Conservation (phyloP, 2,113 vertebrate genomes). For the Solea senegalensis region DNA sequence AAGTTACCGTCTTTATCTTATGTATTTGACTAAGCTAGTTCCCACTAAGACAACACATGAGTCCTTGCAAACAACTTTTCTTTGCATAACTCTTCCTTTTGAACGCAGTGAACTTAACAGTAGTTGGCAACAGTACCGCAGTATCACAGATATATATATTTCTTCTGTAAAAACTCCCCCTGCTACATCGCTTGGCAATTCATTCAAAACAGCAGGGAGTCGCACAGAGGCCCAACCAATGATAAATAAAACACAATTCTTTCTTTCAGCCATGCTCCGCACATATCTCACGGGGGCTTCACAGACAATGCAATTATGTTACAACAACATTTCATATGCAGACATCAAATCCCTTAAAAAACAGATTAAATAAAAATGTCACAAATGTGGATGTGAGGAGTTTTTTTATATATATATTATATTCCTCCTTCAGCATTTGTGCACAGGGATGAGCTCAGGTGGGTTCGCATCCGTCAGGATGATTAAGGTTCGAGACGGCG, state of each 20-base stretch:
- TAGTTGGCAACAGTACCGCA: slow-evolving; percentile 2
- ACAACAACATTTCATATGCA: slow-evolving; percentile 8
- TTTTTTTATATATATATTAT: slow-evolving; percentile 8
- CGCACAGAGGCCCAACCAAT: slow-evolving; percentile 16
- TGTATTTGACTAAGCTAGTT: background rate
- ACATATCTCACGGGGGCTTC: background rate
- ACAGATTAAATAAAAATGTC: slow-evolving; percentile 9
- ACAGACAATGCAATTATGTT: slow-evolving; percentile 12
- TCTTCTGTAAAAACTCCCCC: background rate
- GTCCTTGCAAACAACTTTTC: background rate
- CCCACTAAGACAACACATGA: background rate
- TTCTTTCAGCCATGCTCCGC: slow-evolving; percentile 6
- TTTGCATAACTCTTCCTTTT: background rate
- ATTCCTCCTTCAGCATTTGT: background rate
- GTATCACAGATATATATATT: background rate
- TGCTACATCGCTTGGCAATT: slow-evolving; percentile 3
- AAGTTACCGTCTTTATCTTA: too few relatives aligned
- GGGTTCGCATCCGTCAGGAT: slow-evolving; percentile 16
- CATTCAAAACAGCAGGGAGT: slow-evolving; percentile 3
- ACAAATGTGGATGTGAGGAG: background rate
- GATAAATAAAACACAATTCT: slow-evolving; percentile 23
- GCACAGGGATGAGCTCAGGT: slow-evolving; percentile 4
- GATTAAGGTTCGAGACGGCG: slow-evolving; percentile 8
- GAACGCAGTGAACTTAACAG: background rate
- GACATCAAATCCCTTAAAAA: slow-evolving; percentile 7